phyloP scores from a whole-genome alignment of 1,140 invertebrate species.

The Pemphigus obesinymphae region DNA sequence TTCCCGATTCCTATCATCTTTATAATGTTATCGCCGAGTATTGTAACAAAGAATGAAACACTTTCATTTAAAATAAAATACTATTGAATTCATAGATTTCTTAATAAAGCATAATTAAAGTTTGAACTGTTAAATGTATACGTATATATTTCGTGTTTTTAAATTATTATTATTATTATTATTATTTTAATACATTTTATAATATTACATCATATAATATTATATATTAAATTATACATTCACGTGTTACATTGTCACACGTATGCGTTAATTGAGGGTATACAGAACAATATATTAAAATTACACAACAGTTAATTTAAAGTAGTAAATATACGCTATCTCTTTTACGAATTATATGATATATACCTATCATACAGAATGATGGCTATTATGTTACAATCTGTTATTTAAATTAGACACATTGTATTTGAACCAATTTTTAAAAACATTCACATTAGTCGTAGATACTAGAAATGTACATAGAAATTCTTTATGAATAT shows the following conservation, averaged over 20 bases:
- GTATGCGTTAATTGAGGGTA: not conserved
- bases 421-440: not conserved
- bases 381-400: too few relatives aligned
- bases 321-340: not conserved
- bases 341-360: too few relatives aligned
- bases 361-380: too few relatives aligned
- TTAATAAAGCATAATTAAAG: too few relatives aligned
- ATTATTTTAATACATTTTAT: too few relatives aligned
- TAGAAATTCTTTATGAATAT: too few relatives aligned
- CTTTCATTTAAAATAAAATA: too few relatives aligned
- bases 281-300: not conserved
- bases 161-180: not conserved
- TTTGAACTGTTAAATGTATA: too few relatives aligned
- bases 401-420: not conserved
- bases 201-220: not conserved
- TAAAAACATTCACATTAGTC: not conserved
- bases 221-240: not conserved
- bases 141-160: not conserved
- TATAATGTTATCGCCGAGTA: not conserved
- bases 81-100: too few relatives aligned
- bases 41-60: not conserved
- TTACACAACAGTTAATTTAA: not conserved
- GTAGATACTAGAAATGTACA: not conserved
- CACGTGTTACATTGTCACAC: too few relatives aligned
- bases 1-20: not conserved